Base-by-base conservation (phyloP, 2,888 invertebrate species). In the Noctua comes region DNA sequence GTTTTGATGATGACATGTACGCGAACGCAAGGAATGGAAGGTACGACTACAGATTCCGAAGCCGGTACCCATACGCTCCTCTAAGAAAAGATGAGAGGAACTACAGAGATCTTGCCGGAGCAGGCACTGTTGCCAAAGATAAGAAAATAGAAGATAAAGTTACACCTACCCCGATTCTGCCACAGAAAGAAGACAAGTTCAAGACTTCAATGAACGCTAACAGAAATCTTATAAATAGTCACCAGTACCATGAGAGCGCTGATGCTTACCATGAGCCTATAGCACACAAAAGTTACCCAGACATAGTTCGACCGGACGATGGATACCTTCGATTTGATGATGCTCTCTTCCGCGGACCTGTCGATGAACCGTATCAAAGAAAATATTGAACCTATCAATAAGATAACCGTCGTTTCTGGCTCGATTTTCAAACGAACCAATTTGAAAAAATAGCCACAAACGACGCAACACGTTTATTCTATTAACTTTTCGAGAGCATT, bases 121-220 rank as follows among this genome's bases (percentile, higher is more conserved):
- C 97, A 5, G 95, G 95, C 6, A 94, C 95, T 10, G 91, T 91
- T 13, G 91, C 89, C 27, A 96, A 96, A 82, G 96, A 97, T 62
- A 96, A 96, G 84, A 96, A 95, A 87, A 84, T 94, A 1, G 96
- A 96, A 6, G 96, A 96, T 43, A 96, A 96, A 88, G 95, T 97
- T 0, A 96, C 97, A 7, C 96, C 96, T n/a, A 95, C 95, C 18
- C 95, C 97, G 1, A 91, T 96, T 54, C 77, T 96, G 27, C 96
- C 97, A 3, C 94, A 96, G 75, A 96, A 96, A 79, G 95, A 96
- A 27, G 96, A 96, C 21, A 94, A 93, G 69, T 93, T 86, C n/a
- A 91, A 91, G 59, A 89, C 80, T 31, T 62, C 90, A 21, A 90
- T 93, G 46, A 94, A 92, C 79, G 78, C 86, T 3, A 94, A 94